Conservation (phyloP, 92 coral and sea anemone genomes). For the Pocillopora grandis region DNA sequence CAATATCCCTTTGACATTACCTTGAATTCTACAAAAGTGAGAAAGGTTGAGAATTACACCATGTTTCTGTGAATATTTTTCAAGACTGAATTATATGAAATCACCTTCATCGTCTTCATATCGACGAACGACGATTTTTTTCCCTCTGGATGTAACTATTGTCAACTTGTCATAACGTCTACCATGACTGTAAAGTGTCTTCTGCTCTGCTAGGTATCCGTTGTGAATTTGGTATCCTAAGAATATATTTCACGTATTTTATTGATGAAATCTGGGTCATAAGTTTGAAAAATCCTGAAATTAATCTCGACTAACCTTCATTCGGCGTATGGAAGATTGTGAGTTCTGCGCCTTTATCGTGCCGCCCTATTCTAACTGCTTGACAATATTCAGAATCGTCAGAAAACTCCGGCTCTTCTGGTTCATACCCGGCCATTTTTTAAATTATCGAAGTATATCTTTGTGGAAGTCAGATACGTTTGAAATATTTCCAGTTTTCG, state of each 20-base stretch:
- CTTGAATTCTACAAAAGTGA: not conserved
- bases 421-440: conserved; percentile 17
- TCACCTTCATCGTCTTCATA: not conserved
- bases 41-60: not conserved
- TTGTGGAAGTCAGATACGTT: not conserved
- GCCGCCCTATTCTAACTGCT: conserved; percentile 10
- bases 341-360: not conserved
- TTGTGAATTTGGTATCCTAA: conserved; percentile 13
- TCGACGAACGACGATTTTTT: not conserved
- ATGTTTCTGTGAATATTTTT: not conserved
- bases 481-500: not conserved
- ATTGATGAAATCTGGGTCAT: not conserved
- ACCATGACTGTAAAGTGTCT: not conserved
- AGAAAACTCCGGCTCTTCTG: not conserved
- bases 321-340: not conserved
- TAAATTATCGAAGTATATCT: not conserved
- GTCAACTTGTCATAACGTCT: not conserved
- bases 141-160: conserved; percentile 7
- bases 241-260: not conserved
- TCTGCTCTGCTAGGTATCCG: conserved; percentile 5
- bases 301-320: not conserved
- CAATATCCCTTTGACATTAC: not conserved
- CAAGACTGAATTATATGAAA: not conserved
- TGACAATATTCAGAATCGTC: not conserved
- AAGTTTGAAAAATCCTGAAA: not conserved